Percentiles rank a stretch among this genome's conserved stretches.
Evolutionary conservation across 2,888 invertebrate genomes (phyloP).

Genomic region (Melitaea athalia): DNA sequence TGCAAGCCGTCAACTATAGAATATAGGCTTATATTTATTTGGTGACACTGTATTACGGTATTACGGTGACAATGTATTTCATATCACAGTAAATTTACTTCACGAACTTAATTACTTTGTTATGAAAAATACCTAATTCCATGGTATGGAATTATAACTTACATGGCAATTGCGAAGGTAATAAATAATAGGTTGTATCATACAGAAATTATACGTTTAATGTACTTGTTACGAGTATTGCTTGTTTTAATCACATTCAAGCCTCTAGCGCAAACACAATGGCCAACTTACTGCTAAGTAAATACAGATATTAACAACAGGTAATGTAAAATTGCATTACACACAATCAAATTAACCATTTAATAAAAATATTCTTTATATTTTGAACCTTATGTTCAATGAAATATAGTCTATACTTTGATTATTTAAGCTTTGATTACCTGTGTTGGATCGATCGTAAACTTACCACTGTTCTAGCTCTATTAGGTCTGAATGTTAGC

Average conservation of each 20-base stretch:
- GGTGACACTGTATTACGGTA: too few relatives aligned
- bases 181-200: slow-evolving; percentile 9
- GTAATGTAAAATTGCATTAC: slow-evolving; percentile 12
- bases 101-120: too few relatives aligned
- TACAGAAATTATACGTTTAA: slow-evolving; percentile 8
- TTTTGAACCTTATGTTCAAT: neutral
- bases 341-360: neutral
- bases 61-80: too few relatives aligned
- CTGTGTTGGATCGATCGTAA: slow-evolving; percentile 5
- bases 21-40: too few relatives aligned
- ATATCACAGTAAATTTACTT: too few relatives aligned
- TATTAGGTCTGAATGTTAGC: slow-evolving; percentile 18
- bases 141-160: neutral
- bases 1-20: too few relatives aligned
- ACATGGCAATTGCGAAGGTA: slow-evolving; percentile 4
- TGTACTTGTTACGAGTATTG: neutral
- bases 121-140: neutral
- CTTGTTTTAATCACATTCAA: slow-evolving; percentile 15
- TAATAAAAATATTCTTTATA: neutral
- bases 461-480: slow-evolving; percentile 11
- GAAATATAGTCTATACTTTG: neutral
- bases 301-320: slow-evolving; percentile 28
- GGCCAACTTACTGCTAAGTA: slow-evolving; percentile 23
- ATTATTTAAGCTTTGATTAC: neutral
- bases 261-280: slow-evolving; percentile 24